These are phyloP conservation scores for Entosphenus tridentatus DNA, from an alignment of 2,113 vertebrate genomes.

Conservation along the genomic window DNA sequence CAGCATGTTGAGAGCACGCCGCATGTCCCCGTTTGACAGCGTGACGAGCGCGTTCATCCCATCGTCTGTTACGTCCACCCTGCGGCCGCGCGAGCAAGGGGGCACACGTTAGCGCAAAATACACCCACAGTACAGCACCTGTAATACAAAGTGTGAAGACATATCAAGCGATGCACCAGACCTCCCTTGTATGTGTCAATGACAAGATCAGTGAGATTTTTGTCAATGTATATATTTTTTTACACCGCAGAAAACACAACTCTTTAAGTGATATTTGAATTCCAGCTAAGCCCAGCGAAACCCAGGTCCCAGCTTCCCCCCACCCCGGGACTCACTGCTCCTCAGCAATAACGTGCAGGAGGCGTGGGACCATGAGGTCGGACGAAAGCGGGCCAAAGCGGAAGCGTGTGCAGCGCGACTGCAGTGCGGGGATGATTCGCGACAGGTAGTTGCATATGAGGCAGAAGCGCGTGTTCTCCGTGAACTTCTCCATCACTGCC, in stretches of 20 bases:
- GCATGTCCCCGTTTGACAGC: slow-evolving; percentile 74
- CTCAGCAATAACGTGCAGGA: slow-evolving; percentile 46
- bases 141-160: too few relatives aligned
- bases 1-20: slow-evolving; percentile 70
- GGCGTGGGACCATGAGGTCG: slow-evolving; percentile 66
- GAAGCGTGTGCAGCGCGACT: slow-evolving; percentile 83
- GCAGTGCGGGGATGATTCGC: slow-evolving; percentile 87
- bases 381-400: slow-evolving; percentile 67
- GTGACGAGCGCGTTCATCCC: slow-evolving; percentile 83
- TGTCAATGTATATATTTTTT: too few relatives aligned
- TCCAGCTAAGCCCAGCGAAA: too few relatives aligned
- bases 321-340: slow-evolving; percentile 34
- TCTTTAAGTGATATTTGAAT: too few relatives aligned
- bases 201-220: too few relatives aligned
- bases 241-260: too few relatives aligned
- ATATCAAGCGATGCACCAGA: too few relatives aligned
- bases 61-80: slow-evolving; percentile 49
- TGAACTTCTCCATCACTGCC: slow-evolving; percentile 88
- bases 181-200: too few relatives aligned
- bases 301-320: too few relatives aligned
- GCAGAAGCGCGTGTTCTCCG: slow-evolving; percentile 84
- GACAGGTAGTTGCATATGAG: slow-evolving; percentile 93
- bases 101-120: neutral
- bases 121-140: too few relatives aligned
- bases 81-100: slow-evolving; percentile 19